Evolutionary conservation across 2,888 invertebrate species (phyloP), one percentile per base, ranked within the genome.

Genomic region (Standfussiana lucernea): DNA sequence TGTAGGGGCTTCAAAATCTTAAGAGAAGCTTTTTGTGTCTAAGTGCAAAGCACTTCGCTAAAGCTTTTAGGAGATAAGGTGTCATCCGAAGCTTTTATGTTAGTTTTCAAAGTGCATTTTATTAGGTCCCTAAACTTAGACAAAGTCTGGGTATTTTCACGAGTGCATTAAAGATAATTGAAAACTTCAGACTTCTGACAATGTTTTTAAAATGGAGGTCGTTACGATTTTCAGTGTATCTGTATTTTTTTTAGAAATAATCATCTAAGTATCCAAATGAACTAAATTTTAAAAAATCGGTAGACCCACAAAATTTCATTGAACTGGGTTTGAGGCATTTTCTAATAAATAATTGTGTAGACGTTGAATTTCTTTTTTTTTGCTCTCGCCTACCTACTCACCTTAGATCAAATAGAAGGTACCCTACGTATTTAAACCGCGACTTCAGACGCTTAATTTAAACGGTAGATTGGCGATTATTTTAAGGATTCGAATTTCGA

Each of bases 21-120:
- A 59, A 18, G 21, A 40, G 24, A 32, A 70, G 59, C 37, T 64
- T 71, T 81, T 62, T 71, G 66, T 80, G 42, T 50, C 42, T 66
- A 70, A 70, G 80, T 66, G 59, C 69, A 70, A 45, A 70, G 50
- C 74, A 45, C 42, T 59, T 61, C 45, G 32, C 35, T 61, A 53
- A 80, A 70, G 69, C 69, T 80, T 66, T 68, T 50, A 37, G n/a
- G 40, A 50, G 68, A 67, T 56, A 56, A 32, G 0, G n/a, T 75
- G 56, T 45, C 56, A 37, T n/a, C 42, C 15, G 24, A 37, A 53
- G 56, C 40, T 67, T 59, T 53, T 18, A 35, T 35, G 24, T 50
- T 32, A 45, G 35, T 7, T 61, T 42, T 21, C 21, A 73, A 15
- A n/a, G 15, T 56, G 40, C n/a, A 56, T 65, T 71, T 21, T 45